Base-by-base conservation (phyloP, 2,888 invertebrate genomes). In the Catocala fraxini region DNA sequence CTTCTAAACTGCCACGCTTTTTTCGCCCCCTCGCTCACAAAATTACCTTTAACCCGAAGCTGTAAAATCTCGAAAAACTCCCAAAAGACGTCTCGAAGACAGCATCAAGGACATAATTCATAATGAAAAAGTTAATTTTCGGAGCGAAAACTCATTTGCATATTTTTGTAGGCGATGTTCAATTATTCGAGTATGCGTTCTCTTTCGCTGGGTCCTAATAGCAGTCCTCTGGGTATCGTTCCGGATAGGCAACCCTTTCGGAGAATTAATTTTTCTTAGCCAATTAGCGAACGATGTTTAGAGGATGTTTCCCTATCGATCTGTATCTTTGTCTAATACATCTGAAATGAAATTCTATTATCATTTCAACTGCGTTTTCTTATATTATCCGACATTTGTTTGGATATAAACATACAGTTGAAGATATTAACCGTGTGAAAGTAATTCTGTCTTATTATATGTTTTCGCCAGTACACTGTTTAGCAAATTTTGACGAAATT, bases 61-160 rank as follows among this genome's bases (percentile, higher is more conserved):
- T 80, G 85, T 92, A 91, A 92, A 93, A 93, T 92, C 92, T 91
- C 87, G 74, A 91, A 93, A 92, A 92, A 89, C 91, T 90, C 93
- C 92, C 93, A 62, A 79, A 89, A 91, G 93, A 91, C 91, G 74
- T 71, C 72, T 75, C 80, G 82, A 92, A 92, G 92, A 92, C 89
- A 88, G 79, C 83, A 83, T 89, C 81, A 86, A 91, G 84, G 92
- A 92, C 91, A 92, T 94, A 92, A 93, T 92, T 93, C 94, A 94
- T 93, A 86, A 93, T 93, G 94, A 93, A 94, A 93, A 94, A 94
- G 93, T 94, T 92, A 92, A 93, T 93, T 94, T 93, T 90, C 90
- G 81, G 83, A 80, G 86, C 80, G 76, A 82, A 84, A 86, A 77
- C 86, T 87, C 87, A 93, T 94, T 93, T 94, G 89, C 94, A 94